Evolutionary conservation across 2,888 invertebrate genomes (phyloP), one percentile per base, ranked within the genome.

Genomic region (Drosophila hamatofila): DNA sequence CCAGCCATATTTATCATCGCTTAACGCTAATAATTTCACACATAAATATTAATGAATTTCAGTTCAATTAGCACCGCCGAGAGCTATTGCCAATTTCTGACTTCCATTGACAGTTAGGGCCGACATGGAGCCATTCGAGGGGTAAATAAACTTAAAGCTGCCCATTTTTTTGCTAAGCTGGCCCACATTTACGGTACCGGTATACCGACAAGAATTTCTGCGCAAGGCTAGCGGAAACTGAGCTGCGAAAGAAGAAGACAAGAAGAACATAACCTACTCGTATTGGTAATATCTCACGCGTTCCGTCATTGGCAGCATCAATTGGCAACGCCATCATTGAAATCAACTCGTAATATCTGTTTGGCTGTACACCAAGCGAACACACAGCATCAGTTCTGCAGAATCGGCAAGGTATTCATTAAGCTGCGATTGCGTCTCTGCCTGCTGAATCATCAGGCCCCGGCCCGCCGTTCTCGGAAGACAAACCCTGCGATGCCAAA

Each of bases 231-330:
- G 80, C 88, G 85, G 88, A 89, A 87, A 75, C 66, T 49, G 42
- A 61, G 16, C 18, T 33, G 5, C 30, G 52, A 56, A 37, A 27
- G 51, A 25, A 37, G 5, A 7, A 16, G 25, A 1, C 35, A 33
- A n/a, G 49, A 62, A 16, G 33, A 35, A 46, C 21, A 41, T 48
- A 81, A 59, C 59, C 71, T 71, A 75, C 62, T 73, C 70, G 79
- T 72, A 89, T 87, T 84, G 84, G 69, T 87, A 89, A 87, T 88
- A 89, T 90, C 90, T 88, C 83, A 86, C 89, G 87, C 81, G 83
- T 77, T 73, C 67, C 76, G 86, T 78, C 82, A 75, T 67, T 74
- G 72, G 74, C 66, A 74, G 63, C 85, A 70, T 75, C 72, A 49
- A 78, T 70, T 75, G 56, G 79, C 83, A 80, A 73, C 69, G 81